Conservation (phyloP, 2,113 vertebrate genomes). For the Alaudala cheleensis region DNA sequence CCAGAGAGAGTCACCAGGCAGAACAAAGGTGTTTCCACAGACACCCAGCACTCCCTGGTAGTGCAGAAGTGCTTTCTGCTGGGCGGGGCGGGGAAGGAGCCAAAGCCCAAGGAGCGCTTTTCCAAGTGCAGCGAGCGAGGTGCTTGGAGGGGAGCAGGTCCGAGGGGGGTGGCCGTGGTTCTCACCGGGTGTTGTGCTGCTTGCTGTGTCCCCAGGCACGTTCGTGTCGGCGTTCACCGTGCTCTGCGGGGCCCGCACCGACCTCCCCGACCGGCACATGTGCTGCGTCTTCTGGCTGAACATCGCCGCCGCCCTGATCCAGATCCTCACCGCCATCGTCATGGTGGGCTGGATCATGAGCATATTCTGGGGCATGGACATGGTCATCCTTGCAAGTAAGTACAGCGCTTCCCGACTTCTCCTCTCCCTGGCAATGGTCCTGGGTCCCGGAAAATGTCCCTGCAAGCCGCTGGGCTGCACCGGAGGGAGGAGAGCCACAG, state of each 20-base stretch:
- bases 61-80: not conserved
- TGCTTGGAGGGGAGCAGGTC: not conserved
- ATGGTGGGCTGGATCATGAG: constrained; percentile 99
- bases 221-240: constrained; percentile 94
- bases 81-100: not conserved
- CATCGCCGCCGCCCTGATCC: constrained; percentile 93
- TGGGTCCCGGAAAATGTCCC: not conserved
- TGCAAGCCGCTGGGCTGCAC: accelerated
- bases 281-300: constrained; percentile 99
- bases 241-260: constrained; percentile 91
- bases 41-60: not conserved
- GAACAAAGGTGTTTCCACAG: not conserved
- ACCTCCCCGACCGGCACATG: constrained; percentile 88
- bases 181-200: not conserved
- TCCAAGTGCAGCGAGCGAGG: not conserved
- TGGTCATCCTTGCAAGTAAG: constrained; percentile 99
- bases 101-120: not conserved
- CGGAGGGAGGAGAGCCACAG: not conserved
- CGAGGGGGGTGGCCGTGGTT: accelerated
- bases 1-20: not conserved
- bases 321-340: constrained; percentile 93
- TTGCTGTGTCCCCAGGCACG: constrained; percentile 79
- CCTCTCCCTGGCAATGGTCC: accelerated
- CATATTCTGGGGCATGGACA: constrained; percentile 99
- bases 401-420: not conserved